Evolutionary conservation across 2,888 invertebrate genomes (phyloP).

Genomic region (Cylloceria caligata): DNA sequence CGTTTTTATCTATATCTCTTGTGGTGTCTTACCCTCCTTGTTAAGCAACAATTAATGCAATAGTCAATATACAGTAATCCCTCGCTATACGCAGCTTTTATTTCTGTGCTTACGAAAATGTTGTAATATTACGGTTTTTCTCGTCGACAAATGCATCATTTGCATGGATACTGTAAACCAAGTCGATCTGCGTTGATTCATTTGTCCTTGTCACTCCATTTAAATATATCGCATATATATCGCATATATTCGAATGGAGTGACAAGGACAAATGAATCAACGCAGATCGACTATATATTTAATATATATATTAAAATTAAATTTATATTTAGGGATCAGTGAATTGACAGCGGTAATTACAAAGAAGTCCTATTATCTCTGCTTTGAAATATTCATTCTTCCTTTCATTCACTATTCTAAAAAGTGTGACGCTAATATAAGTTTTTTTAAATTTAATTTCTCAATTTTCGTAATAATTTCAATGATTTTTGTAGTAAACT

Average conservation of each 20-base stretch:
- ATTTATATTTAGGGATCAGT: slow-evolving; percentile 1
- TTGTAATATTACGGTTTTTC: background rate
- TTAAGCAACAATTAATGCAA: background rate
- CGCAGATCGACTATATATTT: background rate
- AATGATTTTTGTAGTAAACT: background rate
- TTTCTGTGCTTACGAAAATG: background rate
- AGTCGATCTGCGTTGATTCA: background rate
- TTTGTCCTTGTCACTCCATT: background rate
- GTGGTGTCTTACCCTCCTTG: background rate
- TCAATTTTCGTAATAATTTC: background rate
- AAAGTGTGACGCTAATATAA: background rate
- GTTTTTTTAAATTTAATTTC: background rate
- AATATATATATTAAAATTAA: background rate
- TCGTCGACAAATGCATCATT: background rate
- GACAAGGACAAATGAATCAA: background rate
- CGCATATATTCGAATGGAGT: slow-evolving; percentile 1
- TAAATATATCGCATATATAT: slow-evolving; percentile 2
- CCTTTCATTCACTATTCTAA: background rate
- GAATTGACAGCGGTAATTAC: background rate
- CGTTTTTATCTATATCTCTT: slow-evolving; percentile 7
- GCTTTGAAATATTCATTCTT: background rate
- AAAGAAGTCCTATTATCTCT: background rate
- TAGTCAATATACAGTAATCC: background rate
- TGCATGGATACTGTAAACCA: background rate
- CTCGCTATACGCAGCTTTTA: background rate